A percentile compares a stretch with the other conserved stretches of the same genome.
These are phyloP conservation scores for Ammodytes dubius DNA, from an alignment of 2,113 vertebrate genomes.

Conservation along the genomic window DNA sequence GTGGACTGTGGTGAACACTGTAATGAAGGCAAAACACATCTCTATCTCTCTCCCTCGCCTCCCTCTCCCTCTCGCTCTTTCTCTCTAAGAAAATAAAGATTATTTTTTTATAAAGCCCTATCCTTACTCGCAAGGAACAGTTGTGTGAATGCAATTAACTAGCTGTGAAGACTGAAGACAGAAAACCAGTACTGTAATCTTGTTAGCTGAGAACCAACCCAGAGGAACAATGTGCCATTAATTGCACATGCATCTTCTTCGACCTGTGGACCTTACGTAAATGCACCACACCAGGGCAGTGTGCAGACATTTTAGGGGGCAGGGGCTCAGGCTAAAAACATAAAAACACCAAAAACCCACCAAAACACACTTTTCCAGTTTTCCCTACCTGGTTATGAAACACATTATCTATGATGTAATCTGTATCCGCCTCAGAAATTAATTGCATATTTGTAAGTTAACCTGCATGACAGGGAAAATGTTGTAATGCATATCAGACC, in stretches of 20 bases:
- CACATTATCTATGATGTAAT: no score
- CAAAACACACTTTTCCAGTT: no score
- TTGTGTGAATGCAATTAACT: constrained; percentile 22
- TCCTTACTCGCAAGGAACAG: neutral
- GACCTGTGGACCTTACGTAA: neutral
- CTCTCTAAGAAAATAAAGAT: neutral
- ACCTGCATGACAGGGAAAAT: no score
- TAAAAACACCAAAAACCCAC: no score
- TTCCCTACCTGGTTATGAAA: no score
- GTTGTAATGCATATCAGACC: no score
- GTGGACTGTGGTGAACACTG: neutral
- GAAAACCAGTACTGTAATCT: neutral
- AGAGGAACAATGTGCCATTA: neutral
- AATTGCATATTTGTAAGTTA: no score
- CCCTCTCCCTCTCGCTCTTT: neutral
- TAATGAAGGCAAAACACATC: neutral
- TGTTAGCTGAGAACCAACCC: neutral
- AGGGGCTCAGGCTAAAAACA: no score
- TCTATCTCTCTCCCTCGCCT: neutral
- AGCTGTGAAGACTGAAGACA: neutral
- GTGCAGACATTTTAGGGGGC: no score
- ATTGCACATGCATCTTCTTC: constrained; percentile 5
- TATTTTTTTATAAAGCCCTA: neutral
- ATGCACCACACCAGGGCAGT: no score
- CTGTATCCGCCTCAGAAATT: no score